Percentiles rank a stretch among this genome's conserved stretches.
Conservation (phyloP, 2,888 invertebrate species). For the Sclerodermus sp. region DNA sequence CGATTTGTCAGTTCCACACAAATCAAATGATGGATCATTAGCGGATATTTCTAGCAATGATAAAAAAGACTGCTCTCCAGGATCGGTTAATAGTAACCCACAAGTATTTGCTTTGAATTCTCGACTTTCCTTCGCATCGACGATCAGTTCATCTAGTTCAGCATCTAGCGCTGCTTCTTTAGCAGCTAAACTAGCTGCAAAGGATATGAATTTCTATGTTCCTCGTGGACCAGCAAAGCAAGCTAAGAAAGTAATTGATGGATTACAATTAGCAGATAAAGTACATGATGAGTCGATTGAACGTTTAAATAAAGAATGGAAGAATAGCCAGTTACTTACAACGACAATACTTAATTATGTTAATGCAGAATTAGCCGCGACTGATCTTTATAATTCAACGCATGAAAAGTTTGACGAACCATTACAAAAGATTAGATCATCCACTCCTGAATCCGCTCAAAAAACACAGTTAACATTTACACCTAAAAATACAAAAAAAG, state of each 20-base stretch:
- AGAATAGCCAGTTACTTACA: conserved; percentile 37
- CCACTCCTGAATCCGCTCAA: conserved; percentile 40
- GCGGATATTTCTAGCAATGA: conserved; percentile 48
- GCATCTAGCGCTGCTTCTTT: conserved; percentile 46
- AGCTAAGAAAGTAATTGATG: conserved; percentile 27
- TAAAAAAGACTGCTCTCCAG: conserved; percentile 45
- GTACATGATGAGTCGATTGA: conserved; percentile 32
- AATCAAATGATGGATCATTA: conserved; percentile 35
- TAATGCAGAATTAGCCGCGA: conserved; percentile 28
- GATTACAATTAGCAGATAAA: conserved; percentile 11
- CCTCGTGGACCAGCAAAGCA: conserved; percentile 42
- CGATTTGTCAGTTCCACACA: conserved; percentile 22
- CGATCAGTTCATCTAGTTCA: conserved; percentile 44
- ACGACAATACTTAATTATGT: conserved; percentile 33
- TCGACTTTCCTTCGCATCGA: conserved; percentile 43
- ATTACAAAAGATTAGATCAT: conserved; percentile 36
- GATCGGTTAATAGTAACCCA: conserved; percentile 45
- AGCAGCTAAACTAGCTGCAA: conserved; percentile 23
- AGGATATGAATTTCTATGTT: conserved; percentile 35
- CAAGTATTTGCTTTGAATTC: conserved; percentile 34
- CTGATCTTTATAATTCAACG: conserved; percentile 36
- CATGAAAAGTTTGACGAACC: conserved; percentile 35
- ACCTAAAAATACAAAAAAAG: conserved; percentile 62
- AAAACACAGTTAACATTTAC: conserved; percentile 57
- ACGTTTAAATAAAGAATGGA: conserved; percentile 43